These are phyloP conservation scores for Drosophila mettleri DNA, from an alignment of 2,888 invertebrate species.

Conservation along the genomic window DNA sequence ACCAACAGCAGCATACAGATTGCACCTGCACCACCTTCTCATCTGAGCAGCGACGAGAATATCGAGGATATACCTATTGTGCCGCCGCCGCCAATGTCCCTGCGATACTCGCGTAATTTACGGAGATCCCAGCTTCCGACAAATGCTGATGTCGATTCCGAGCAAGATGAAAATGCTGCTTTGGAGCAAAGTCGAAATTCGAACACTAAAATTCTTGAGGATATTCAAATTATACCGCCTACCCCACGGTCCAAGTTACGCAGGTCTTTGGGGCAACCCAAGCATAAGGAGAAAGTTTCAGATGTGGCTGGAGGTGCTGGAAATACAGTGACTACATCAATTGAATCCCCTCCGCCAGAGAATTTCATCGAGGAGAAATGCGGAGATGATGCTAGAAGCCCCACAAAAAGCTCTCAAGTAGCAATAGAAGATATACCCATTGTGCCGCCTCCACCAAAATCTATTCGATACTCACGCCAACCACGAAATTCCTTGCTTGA, in stretches of 20 bases:
- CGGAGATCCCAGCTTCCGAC: neutral
- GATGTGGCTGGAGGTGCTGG: neutral
- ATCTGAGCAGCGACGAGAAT: neutral
- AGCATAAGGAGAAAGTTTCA: neutral
- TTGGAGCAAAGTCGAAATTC: neutral
- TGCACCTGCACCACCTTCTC: constrained; percentile 37
- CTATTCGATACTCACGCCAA: constrained; percentile 3
- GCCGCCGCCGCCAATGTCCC: constrained; percentile 38
- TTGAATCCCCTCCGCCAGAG: neutral
- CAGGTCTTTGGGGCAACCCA: neutral
- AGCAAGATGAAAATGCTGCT: neutral
- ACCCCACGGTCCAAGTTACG: neutral
- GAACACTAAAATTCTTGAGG: neutral
- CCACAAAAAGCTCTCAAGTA: neutral
- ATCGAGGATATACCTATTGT: constrained; percentile 33
- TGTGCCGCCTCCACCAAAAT: constrained; percentile 39
- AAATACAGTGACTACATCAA: neutral
- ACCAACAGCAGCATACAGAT: neutral
- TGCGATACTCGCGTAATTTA: constrained; percentile 8
- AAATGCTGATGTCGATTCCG: neutral
- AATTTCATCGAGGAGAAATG: neutral
- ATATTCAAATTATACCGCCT: constrained; percentile 7
- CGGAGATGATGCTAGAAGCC: neutral
- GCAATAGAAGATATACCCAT: constrained; percentile 11
- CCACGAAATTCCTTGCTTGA: neutral